Conservation (phyloP, 35 echinoderm and acorn worm species). For the Apostichopus parvimensis region DNA sequence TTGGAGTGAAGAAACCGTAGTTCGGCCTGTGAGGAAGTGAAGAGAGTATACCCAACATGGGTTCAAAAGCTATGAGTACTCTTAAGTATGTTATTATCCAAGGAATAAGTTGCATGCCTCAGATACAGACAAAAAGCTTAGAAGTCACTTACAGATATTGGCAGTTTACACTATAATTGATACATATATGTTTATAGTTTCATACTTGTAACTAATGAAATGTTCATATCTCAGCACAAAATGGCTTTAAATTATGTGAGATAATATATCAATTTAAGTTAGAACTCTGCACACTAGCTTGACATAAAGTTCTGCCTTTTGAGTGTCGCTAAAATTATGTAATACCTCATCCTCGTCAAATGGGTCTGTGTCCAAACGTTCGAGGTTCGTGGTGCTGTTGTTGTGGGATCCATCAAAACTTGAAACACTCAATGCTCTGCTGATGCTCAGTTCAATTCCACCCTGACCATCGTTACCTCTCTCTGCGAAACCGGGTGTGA, state of each 20-base stretch:
- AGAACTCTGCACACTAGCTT: no score
- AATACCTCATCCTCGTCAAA: constrained; percentile 95
- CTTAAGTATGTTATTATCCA: no score
- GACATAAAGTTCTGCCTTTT: no score
- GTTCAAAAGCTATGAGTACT: background rate
- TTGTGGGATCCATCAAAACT: constrained; percentile 68
- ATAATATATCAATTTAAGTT: no score
- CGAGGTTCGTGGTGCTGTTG: constrained; percentile 55
- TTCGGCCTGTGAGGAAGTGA: constrained; percentile 67
- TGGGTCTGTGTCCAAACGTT: constrained; percentile 74
- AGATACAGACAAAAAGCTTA: no score
- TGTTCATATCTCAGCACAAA: no score
- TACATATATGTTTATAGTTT: no score
- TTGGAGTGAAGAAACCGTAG: constrained; percentile 94
- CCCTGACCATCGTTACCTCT: constrained; percentile 2
- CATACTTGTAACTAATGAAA: no score
- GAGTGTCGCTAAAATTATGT: background rate
- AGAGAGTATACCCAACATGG: background rate
- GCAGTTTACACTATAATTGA: no score
- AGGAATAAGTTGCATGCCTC: no score
- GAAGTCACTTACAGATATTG: no score
- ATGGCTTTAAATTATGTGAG: no score
- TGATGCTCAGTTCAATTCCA: constrained; percentile 32
- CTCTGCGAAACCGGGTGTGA: constrained; percentile 70
- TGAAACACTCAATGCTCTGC: constrained; percentile 69